A percentile compares a stretch with the other conserved stretches of the same genome.
These are phyloP conservation scores for Drosophila baimaii DNA, from an alignment of 1,140 invertebrate species.

Conservation along the genomic window DNA sequence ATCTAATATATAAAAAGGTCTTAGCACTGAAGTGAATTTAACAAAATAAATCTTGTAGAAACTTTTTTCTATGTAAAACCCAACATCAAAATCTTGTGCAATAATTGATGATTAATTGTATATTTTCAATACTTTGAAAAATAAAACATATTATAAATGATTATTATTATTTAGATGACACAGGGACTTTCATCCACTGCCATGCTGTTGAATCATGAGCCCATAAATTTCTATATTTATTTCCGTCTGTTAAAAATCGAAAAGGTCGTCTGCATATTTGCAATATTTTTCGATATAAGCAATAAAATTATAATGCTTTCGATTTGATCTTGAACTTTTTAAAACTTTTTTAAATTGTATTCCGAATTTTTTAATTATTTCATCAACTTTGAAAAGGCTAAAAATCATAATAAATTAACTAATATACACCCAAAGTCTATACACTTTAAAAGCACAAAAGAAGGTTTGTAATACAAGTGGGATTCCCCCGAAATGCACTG, in stretches of 20 bases:
- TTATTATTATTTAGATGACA: not conserved
- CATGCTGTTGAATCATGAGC: constrained; percentile 1
- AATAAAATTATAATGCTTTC: not conserved
- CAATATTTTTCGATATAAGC: not conserved
- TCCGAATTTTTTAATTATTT: not conserved
- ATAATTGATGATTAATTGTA: constrained; percentile 1
- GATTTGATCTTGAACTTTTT: not conserved
- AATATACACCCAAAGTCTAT: no score
- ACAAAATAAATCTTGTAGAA: not conserved
- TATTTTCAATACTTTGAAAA: not conserved
- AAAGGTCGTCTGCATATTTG: constrained; percentile 11
- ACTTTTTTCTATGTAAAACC: not conserved
- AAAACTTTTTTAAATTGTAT: not conserved
- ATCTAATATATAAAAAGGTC: constrained; percentile 3
- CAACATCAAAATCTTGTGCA: not conserved
- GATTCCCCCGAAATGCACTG: not conserved
- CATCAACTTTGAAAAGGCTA: not conserved
- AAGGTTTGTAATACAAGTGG: no score
- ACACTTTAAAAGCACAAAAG: no score
- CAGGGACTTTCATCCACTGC: not conserved
- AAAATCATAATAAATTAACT: no score
- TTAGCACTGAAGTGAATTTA: not conserved
- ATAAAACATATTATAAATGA: not conserved
- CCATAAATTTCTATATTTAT: constrained; percentile 9
- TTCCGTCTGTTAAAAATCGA: constrained; percentile 2